These are phyloP conservation scores for Stratiomys singularior DNA, from an alignment of 2,888 invertebrate genomes.

Conservation along the genomic window DNA sequence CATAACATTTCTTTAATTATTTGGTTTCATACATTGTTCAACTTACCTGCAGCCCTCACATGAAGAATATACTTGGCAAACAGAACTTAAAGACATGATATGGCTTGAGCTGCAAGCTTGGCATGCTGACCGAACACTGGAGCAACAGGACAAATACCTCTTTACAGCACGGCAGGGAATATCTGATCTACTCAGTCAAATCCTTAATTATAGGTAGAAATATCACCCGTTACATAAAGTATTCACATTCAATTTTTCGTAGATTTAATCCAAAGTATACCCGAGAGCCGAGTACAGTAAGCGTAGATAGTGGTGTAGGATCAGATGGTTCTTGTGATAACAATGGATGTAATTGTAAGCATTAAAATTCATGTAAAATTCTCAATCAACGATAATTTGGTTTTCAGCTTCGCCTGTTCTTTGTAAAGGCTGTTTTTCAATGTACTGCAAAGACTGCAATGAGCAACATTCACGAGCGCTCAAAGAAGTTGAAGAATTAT, in stretches of 20 bases:
- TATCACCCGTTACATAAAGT: not conserved
- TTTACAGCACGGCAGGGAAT: conserved; percentile 79
- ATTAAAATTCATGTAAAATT: not conserved
- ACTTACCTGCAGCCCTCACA: conserved; percentile 78
- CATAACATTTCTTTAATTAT: conserved; percentile 42
- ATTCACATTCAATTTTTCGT: not conserved
- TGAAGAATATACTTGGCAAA: conserved; percentile 89
- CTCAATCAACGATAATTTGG: not conserved
- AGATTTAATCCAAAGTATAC: conserved; percentile 60
- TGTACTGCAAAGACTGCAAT: conserved; percentile 77
- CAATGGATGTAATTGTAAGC: conserved; percentile 29
- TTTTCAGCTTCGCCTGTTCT: conserved; percentile 55
- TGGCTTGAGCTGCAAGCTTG: conserved; percentile 92
- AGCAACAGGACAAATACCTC: conserved; percentile 82
- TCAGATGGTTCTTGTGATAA: conserved; percentile 55
- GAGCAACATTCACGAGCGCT: conserved; percentile 79
- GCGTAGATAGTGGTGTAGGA: conserved; percentile 62
- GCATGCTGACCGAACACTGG: conserved; percentile 78
- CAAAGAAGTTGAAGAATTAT: conserved; percentile 76
- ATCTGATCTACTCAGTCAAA: conserved; percentile 76
- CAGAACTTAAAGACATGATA: conserved; percentile 87
- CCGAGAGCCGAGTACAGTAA: conserved; percentile 59
- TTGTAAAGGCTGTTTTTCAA: conserved; percentile 76
- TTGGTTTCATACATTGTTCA: conserved; percentile 27
- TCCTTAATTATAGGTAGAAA: conserved; percentile 78